Conservation (phyloP, 1,140 invertebrate species). For the Cataglyphis hispanica region DNA sequence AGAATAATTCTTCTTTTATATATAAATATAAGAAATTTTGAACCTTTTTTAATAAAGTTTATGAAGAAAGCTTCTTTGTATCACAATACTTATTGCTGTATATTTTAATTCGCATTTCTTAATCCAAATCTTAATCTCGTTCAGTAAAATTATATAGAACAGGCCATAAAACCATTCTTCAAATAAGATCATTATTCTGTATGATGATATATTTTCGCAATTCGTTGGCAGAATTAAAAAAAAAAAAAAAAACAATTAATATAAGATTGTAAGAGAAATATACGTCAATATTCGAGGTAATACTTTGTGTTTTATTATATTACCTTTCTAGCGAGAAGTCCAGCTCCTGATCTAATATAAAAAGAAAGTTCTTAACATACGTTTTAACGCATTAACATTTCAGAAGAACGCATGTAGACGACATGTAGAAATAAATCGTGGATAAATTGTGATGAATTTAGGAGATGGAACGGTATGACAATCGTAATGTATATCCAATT, state of each 20-base stretch:
- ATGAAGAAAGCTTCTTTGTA: neutral
- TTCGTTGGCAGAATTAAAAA: neutral
- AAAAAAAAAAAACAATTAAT: conserved; percentile 42
- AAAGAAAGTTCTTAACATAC: conserved; percentile 61
- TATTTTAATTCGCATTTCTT: neutral
- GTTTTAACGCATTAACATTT: conserved; percentile 58
- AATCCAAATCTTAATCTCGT: neutral
- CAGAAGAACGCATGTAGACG: conserved; percentile 39
- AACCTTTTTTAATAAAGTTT: neutral
- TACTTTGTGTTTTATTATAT: conserved; percentile 63
- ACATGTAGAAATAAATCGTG: conserved; percentile 53
- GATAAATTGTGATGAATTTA: conserved; percentile 55
- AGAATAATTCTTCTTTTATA: neutral
- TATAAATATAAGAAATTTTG: neutral
- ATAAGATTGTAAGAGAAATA: conserved; percentile 57
- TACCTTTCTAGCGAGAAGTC: conserved; percentile 63
- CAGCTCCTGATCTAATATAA: conserved; percentile 64
- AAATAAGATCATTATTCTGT: neutral
- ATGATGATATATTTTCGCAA: neutral
- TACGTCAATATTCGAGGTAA: conserved; percentile 58
- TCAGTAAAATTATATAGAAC: neutral
- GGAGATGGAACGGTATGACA: conserved; percentile 60
- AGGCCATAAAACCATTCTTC: neutral
- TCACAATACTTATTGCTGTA: neutral
- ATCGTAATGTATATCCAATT: conserved; percentile 59